phyloP scores from a whole-genome alignment of 2,888 invertebrate genomes.

The Heliconius erato region DNA sequence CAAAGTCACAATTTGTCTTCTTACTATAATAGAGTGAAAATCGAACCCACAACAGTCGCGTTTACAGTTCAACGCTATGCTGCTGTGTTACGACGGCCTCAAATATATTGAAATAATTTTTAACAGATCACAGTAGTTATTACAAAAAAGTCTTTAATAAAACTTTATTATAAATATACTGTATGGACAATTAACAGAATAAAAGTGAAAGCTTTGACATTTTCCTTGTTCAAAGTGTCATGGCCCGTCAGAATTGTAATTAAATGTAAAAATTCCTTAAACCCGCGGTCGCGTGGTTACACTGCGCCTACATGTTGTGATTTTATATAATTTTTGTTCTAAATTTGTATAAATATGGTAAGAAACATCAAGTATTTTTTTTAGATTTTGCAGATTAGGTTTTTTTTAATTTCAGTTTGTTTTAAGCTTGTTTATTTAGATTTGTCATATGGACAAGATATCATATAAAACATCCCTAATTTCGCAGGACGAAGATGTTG shows the following conservation, averaged over 20 bases:
- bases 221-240: conserved; percentile 72
- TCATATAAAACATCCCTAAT: not conserved
- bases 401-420: not conserved
- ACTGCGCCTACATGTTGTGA: conserved; percentile 60
- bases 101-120: not conserved
- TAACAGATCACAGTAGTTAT: not conserved
- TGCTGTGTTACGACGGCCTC: too few species aligned
- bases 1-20: too few species aligned
- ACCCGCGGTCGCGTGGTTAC: conserved; percentile 64
- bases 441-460: not conserved
- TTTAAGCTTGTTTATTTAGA: not conserved
- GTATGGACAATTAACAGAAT: not conserved
- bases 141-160: not conserved
- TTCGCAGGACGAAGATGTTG: conserved; percentile 75
- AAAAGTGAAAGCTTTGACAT: conserved; percentile 54
- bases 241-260: conserved; percentile 78
- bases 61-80: too few species aligned
- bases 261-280: conserved; percentile 76
- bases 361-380: conserved; percentile 54
- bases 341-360: conserved; percentile 75
- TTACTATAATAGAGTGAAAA: too few species aligned
- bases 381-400: not conserved
- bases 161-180: not conserved
- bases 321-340: conserved; percentile 73
- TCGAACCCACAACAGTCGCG: too few species aligned